These are phyloP conservation scores for Apis dorsata DNA, from an alignment of 1,140 invertebrate genomes.

Conservation along the genomic window DNA sequence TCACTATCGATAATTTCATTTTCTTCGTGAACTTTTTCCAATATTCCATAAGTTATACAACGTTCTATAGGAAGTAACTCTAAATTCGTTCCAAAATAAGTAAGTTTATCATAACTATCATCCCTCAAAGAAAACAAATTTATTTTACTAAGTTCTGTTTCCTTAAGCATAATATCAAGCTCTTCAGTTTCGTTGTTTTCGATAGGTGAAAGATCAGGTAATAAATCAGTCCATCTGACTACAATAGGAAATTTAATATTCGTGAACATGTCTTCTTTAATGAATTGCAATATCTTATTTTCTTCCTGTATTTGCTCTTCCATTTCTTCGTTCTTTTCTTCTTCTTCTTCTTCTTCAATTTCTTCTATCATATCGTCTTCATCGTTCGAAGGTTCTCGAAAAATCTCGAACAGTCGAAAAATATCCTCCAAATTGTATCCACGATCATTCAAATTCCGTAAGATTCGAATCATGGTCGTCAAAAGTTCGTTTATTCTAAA, in stretches of 20 bases:
- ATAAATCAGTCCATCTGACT: background rate
- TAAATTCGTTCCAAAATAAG: background rate
- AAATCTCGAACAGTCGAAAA: background rate
- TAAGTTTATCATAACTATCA: background rate
- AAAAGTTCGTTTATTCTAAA: background rate
- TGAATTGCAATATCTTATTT: background rate
- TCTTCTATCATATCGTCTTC: too few species aligned
- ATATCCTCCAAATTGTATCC: background rate
- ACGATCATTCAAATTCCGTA: background rate
- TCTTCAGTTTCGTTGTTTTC: too few species aligned
- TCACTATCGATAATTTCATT: background rate
- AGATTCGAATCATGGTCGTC: background rate
- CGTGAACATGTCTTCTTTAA: conserved; percentile 20
- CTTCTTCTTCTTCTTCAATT: background rate
- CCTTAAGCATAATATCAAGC: background rate
- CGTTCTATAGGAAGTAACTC: background rate
- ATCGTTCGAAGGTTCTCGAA: background rate
- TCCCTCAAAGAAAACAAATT: background rate
- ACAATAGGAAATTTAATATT: conserved; percentile 24
- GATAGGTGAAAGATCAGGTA: too few species aligned
- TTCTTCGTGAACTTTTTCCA: background rate
- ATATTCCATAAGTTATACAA: background rate
- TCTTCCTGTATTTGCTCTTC: background rate
- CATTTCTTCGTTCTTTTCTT: background rate
- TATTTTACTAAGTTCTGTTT: background rate